Evolutionary conservation across 2,113 vertebrate genomes (phyloP), one percentile per base, ranked within the genome.

Genomic region (Ailurus styani): DNA sequence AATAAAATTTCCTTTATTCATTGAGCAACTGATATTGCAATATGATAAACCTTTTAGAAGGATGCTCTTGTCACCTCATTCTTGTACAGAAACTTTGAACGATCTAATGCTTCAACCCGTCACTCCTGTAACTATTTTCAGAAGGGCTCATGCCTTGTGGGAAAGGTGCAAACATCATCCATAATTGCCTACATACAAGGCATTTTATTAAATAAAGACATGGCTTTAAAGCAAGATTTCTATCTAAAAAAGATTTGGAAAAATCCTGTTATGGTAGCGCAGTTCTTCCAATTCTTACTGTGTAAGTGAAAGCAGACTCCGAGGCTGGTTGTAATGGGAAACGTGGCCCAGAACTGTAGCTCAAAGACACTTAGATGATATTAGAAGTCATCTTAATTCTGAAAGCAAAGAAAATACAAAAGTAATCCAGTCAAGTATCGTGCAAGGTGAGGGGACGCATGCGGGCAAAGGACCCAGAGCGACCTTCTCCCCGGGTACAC

Each of bases 401-500:
- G 84, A 96, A 89, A 96, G 64, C 37, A 93, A 40, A 93, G 52
- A 54, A 78, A 94, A 55, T 84, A 5, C 60, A n/a, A 83, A 66
- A 34, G 20, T 9, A 7, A 40, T 52, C 15, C 14, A 9, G 6
- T 2, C 18, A 54, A 75, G 84, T 52, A 45, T 27, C 9, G 4
- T 4, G 4, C 5, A 0, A 70, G 50, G 54, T 5, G 1, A 70
- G 29, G 11, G 7, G 72, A 27, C 0, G 9, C 5, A 40, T 20
- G 87, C 77, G 78, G 45, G 62, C 45, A 12, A 73, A 31, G 15
- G 21, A 27, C 29, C n/a, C 3, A 9, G 17, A 37, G 13, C 84
- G 42, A 93, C 73, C 90, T 95, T 94, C 97, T 96, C 89, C 79
- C 89, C 82, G 92, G 87, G 75, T 89, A 89, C 62, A 93, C n/a